Evolutionary conservation across 2,888 invertebrate species (phyloP), one percentile per base, ranked within the genome.

Genomic region (Nasonovia ribisnigri): DNA sequence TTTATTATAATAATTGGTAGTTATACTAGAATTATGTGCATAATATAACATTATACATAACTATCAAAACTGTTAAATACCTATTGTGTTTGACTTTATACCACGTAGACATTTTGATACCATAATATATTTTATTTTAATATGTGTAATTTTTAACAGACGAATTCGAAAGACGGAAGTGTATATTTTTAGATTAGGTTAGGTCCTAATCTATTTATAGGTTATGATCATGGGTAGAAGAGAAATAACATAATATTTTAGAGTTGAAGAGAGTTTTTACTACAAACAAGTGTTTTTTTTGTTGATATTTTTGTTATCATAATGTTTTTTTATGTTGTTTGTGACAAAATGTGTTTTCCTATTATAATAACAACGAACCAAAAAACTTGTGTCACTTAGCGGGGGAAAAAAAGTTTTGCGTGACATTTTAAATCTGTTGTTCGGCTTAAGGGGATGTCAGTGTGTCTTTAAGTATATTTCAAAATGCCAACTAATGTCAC

Each of bases 401-500:
- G 36, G 42, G 42, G 43, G 43, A 77, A 36, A 92, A 88, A 60
- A 92, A 93, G 93, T 93, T 57, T 43, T 57, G 6, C 84, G 84
- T 93, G 93, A 93, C 93, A 93, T 93, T 90, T 90, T 46, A 84
- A 90, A 93, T 93, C 57, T 90, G 93, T 60, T 84, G 60, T 92
- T 92, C 42, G 60, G n/a, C 57, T 89, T 36, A 54, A 84, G 77
- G 77, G 77, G 54, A 51, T 42, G n/a, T n/a, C 26, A 51, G 54
- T 26, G 57, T 51, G 92, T 90, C 90, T 84, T 60, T n/a, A 67
- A 92, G 92, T 48, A 42, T 60, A 84, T 57, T 84, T 5, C 60
- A 29, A 93, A 93, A 93, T 93, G 93, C 90, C 93, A 93, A 90
- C 93, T 93, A 93, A 93, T 93, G 93, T 90, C 93, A 93, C 84